Conservation (phyloP, 2,797 vertebrate genomes). For the Brachyalestes nurse region DNA sequence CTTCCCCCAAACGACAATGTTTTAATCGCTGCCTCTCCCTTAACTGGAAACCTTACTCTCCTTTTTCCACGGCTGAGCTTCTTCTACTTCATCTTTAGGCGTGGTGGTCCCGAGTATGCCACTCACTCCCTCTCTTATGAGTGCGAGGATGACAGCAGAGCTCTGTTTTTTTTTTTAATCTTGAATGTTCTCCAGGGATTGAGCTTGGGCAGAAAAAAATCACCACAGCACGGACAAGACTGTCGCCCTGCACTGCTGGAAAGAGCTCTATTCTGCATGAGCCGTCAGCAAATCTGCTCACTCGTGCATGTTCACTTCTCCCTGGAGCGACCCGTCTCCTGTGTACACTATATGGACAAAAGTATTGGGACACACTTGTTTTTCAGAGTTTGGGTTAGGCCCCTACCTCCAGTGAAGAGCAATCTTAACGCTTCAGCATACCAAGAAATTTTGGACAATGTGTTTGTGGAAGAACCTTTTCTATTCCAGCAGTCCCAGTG, state of each 20-base stretch:
- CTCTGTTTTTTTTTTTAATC: background rate
- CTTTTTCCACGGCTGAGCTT: background rate
- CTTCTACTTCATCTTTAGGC: background rate
- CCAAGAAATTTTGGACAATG: too few species aligned
- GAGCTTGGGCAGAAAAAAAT: background rate
- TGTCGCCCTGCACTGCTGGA: background rate
- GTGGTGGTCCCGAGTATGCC: background rate
- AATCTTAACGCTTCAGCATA: too few species aligned
- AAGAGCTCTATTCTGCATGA: background rate
- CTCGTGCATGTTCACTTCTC: conserved; percentile 27
- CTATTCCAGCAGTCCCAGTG: too few species aligned
- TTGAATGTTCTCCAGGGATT: background rate
- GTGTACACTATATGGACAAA: too few species aligned
- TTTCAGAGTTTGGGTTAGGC: too few species aligned
- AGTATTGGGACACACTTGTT: too few species aligned
- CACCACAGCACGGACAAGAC: background rate
- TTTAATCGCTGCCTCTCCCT: background rate
- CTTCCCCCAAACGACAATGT: conserved; percentile 17
- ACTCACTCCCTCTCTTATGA: background rate
- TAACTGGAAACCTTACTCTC: background rate
- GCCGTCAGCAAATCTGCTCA: conserved; percentile 32
- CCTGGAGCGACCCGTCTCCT: background rate
- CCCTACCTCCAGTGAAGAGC: too few species aligned
- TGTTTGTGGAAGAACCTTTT: too few species aligned
- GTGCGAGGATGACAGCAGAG: background rate